phyloP scores from a whole-genome alignment of 1,140 invertebrate genomes.

The Odontomachus brunneus region DNA sequence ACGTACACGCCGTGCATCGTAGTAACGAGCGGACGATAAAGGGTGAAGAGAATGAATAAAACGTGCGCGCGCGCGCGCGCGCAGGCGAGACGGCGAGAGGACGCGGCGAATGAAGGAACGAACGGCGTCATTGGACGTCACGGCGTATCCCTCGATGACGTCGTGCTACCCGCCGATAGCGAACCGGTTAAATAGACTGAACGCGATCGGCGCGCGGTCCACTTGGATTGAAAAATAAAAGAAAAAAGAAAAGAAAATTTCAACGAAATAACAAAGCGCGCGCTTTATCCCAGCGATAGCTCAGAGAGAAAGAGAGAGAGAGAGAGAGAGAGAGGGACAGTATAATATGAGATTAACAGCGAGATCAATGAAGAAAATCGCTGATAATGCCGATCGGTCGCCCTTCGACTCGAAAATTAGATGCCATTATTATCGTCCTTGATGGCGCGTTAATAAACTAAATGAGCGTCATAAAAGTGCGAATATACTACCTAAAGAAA shows the following conservation, averaged over 20 bases:
- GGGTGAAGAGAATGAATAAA: conserved; percentile 28
- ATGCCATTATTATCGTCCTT: background rate
- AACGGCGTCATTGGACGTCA: conserved; percentile 16
- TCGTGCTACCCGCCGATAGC: conserved; percentile 10
- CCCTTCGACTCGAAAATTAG: background rate
- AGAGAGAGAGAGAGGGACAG: conserved; percentile 23
- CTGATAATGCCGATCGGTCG: background rate
- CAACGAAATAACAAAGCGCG: too few species aligned
- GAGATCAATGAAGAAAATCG: background rate
- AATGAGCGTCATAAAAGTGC: background rate
- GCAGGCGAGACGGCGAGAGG: background rate
- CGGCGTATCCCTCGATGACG: conserved; percentile 26
- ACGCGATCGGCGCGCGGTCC: conserved; percentile 7
- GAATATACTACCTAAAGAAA: too few species aligned
- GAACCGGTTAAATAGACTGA: conserved; percentile 43
- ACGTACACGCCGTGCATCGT: background rate
- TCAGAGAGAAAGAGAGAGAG: conserved; percentile 22
- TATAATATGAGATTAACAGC: too few species aligned
- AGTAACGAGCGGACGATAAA: conserved; percentile 36
- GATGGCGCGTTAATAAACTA: conserved; percentile 8
- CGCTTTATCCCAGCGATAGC: conserved; percentile 14
- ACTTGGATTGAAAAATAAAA: background rate
- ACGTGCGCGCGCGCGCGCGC: too few species aligned
- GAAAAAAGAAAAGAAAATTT: background rate
- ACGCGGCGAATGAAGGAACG: background rate